Percentiles rank a stretch among this genome's conserved stretches.
Evolutionary conservation across 2,797 vertebrate genomes (phyloP).

Genomic region (Apogon talboti): DNA sequence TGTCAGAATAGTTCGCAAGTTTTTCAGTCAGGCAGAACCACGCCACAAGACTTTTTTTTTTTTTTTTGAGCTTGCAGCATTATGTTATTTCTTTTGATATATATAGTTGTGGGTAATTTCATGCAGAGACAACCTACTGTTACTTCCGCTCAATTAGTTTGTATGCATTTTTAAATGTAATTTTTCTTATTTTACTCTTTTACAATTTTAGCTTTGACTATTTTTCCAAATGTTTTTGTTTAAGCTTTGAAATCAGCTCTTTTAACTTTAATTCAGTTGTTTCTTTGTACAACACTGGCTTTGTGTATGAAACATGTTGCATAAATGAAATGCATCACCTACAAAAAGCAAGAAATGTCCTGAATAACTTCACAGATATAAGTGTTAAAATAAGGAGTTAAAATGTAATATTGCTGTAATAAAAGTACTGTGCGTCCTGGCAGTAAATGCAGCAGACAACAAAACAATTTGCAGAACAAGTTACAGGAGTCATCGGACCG

Average conservation of each 20-base stretch:
- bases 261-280: too few relatives aligned
- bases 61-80: constrained; percentile 1
- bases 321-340: too few relatives aligned
- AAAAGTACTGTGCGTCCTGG: too few relatives aligned
- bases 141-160: constrained; percentile 1
- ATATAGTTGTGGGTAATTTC: neutral
- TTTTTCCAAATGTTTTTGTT: too few relatives aligned
- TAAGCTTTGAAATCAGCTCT: too few relatives aligned
- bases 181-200: too few relatives aligned
- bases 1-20: constrained; percentile 30
- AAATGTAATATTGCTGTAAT: neutral
- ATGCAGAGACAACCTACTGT: neutral
- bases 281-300: too few relatives aligned
- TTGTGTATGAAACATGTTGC: too few relatives aligned
- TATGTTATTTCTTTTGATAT: constrained; percentile 9
- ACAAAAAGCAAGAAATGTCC: neutral
- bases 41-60: constrained; percentile 21
- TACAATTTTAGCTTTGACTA: too few relatives aligned
- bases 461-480: neutral
- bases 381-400: neutral
- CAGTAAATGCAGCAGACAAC: neutral
- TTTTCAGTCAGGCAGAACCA: constrained; percentile 16
- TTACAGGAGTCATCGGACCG: constrained; percentile 26
- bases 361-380: neutral
- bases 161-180: neutral